Percentiles rank a stretch among this genome's conserved stretches.
phyloP scores from a whole-genome alignment of 1,140 invertebrate species.

The Calephelis virginiensis region DNA sequence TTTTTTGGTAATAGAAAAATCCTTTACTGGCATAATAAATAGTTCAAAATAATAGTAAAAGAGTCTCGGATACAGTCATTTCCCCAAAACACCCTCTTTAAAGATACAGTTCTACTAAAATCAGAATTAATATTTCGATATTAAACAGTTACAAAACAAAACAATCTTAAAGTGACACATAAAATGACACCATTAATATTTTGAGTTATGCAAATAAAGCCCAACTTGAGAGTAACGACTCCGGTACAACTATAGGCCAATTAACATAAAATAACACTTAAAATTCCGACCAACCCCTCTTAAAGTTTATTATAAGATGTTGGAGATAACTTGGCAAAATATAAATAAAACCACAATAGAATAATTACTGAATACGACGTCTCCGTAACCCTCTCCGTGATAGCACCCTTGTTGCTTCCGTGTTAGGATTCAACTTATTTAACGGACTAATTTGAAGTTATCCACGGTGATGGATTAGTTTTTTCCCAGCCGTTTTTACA shows the following conservation, averaged over 20 bases:
- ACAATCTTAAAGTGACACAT: slow-evolving; percentile 11
- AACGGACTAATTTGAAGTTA: background rate
- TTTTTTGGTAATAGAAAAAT: no score
- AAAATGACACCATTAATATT: slow-evolving; percentile 22
- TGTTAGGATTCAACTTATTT: background rate
- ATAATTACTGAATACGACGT: slow-evolving; percentile 35
- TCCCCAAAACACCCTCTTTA: no score
- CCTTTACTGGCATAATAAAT: no score
- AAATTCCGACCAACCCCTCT: slow-evolving; percentile 38
- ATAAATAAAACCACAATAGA: slow-evolving; percentile 50
- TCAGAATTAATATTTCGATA: background rate
- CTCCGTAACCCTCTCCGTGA: background rate
- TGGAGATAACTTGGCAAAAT: slow-evolving; percentile 44
- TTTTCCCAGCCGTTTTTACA: no score
- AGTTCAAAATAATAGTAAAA: no score
- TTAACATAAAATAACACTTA: slow-evolving; percentile 51
- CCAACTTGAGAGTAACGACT: slow-evolving; percentile 33
- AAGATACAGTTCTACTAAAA: no score
- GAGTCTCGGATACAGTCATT: no score
- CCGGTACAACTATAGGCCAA: slow-evolving; percentile 31
- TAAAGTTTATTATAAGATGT: slow-evolving; percentile 47
- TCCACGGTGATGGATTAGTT: no score
- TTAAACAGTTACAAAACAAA: slow-evolving; percentile 5
- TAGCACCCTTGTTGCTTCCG: slow-evolving; percentile 1
- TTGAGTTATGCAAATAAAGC: slow-evolving; percentile 37